Evolutionary conservation across 2,113 vertebrate species (phyloP), one percentile per base, ranked within the genome.

Genomic region (Coptodon bakossiorum): DNA sequence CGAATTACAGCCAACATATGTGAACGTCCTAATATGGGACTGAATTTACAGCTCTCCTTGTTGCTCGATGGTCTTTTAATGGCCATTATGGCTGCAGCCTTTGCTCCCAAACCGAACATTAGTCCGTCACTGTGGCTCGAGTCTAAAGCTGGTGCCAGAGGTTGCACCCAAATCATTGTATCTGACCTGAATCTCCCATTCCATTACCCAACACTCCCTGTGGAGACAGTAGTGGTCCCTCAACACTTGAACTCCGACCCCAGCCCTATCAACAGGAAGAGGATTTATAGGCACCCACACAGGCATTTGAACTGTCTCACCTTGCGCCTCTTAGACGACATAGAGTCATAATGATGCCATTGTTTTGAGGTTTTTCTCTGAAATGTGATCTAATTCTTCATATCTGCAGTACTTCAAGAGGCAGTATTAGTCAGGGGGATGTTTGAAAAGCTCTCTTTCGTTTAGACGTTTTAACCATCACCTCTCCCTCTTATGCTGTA

Each of bases 171-270:
- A 96, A 96, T 96, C 92, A 93, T 94, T 93, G 85, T 27, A 24
- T 94, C 93, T 96, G 95, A 95, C 96, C 94, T 59, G 86, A 91
- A 94, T 95, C 95, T 95, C 94, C 95, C 93, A 84, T 96, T 95
- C 96, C 95, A 96, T 96, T 96, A 95, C 95, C 93, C 93, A 86
- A 6, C 91, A 86, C 81, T 95, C 94, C 95, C 96, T 89, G 86
- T 85, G 94, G 96, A 94, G 91, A 94, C 90, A 92, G 90, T 81
- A 48, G 81, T 43, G 88, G 90, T 95, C 95, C 93, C 93, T 81
- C 83, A 95, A 86, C 92, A 92, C 90, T 95, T 96, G 96, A 97
- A 95, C 96, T 94, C 54, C 87, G 93, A 95, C 95, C 95, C 83
- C 13, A 9, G 54, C 16, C 66, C 91, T 87, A 92, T 95, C 94